Base-by-base conservation (phyloP, 2,888 invertebrate species). In the Cheilosia scutellata region DNA sequence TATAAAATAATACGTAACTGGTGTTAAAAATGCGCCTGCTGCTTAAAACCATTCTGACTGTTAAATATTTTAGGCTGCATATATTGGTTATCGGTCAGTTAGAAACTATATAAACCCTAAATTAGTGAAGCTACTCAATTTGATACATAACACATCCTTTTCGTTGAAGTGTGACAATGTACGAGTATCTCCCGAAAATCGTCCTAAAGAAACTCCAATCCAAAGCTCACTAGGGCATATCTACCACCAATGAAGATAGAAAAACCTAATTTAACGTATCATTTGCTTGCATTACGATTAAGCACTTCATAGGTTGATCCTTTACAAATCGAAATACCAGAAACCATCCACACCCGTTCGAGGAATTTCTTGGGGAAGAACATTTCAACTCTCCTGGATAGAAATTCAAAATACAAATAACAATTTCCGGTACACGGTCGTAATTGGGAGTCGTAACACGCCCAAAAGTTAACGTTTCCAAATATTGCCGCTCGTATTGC, bases 401-500 rank as follows among this genome's bases (percentile, higher is more conserved):
- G 9, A 49, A 20, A 49, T 49, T 49, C 25, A 49, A 49, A 49
- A 25, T 9, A 49, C 49, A 49, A 49, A 25, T 49, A 49, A 25
- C 49, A 4, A 49, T 49, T 49, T 49, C 25, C 20, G 16, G 11
- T 25, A 49, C 20, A 49, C 25, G 20, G 11, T 11, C 25, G 16
- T 11, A 4, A 49, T 49, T 25, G 20, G 49, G 25, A 49, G 49
- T 49, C 11, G 11, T 25, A 49, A 49, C 49, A 25, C 49, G 25
- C 49, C 49, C 6, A 25, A 9, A 42, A 20, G 47, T 42, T 63
- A 49, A 63, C 66, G 47, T 57, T 68, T 29, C 31, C 33, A 33
- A 53, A 37, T 31, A 72, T 60, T 53, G 51, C 47, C 49, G 9
- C 20, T 20, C 31, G 16, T 16, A 63, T 20, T 49, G 49, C 49